A percentile compares a stretch with the other conserved stretches of the same genome.
Conservation (phyloP, 2,797 vertebrate genomes). For the Melanotaenia nigrans region DNA sequence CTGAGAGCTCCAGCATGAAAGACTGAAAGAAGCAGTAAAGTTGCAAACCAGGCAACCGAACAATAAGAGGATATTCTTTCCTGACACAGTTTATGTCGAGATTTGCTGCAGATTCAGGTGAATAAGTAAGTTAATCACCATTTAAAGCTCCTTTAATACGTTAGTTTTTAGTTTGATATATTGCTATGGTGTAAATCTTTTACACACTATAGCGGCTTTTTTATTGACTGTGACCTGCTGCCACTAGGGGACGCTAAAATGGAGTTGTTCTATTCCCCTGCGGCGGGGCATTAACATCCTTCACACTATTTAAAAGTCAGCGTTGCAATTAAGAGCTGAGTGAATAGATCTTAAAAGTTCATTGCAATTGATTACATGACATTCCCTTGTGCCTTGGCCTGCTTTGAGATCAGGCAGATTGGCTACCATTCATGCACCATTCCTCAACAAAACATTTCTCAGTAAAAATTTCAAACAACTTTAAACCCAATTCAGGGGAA, state of each 20-base stretch:
- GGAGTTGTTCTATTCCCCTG: conserved; percentile 9
- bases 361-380: conserved; percentile 70
- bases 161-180: neutral
- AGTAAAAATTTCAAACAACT: conserved; percentile 78
- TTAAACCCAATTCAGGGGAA: conserved; percentile 73
- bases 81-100: neutral
- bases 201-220: neutral
- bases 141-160: neutral
- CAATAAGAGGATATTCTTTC: conserved; percentile 5
- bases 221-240: neutral
- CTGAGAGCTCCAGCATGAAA: conserved; percentile 9
- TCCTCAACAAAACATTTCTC: conserved; percentile 77
- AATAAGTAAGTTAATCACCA: neutral
- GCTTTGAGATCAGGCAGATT: conserved; percentile 70
- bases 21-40: conserved; percentile 7
- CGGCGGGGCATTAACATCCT: conserved; percentile 40
- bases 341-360: conserved; percentile 75
- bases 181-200: neutral
- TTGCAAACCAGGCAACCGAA: neutral
- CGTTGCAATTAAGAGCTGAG: conserved; percentile 70
- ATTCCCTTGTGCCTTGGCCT: conserved; percentile 68
- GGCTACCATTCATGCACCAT: conserved; percentile 60
- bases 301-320: conserved; percentile 64
- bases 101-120: conserved; percentile 13
- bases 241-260: conserved; percentile 16